phyloP scores from a whole-genome alignment of 2,888 invertebrate species.

The Ecliptopera silaceata region DNA sequence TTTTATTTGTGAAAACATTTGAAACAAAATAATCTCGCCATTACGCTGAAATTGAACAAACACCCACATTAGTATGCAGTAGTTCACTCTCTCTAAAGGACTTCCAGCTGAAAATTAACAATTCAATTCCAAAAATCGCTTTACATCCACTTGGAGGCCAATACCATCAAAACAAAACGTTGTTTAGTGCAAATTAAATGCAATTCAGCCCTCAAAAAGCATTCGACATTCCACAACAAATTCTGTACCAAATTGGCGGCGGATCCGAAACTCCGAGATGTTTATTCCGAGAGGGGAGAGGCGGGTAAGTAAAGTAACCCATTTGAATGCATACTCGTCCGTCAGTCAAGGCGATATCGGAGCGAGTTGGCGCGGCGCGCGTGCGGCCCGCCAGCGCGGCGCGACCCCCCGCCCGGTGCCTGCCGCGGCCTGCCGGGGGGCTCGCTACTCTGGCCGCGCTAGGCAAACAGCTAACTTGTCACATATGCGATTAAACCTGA shows the following conservation, averaged over 20 bases:
- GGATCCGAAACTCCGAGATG: constrained; percentile 66
- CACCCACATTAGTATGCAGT: constrained; percentile 37
- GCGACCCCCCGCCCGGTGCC: constrained; percentile 49
- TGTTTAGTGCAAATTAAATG: constrained; percentile 81
- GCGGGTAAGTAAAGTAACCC: constrained; percentile 85
- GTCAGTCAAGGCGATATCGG: constrained; percentile 87
- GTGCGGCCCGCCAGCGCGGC: constrained; percentile 52
- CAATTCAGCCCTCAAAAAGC: constrained; percentile 79
- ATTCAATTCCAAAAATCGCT: constrained; percentile 42
- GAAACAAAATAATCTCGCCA: constrained; percentile 33
- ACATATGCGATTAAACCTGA: constrained; percentile 81
- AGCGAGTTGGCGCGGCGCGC: constrained; percentile 67
- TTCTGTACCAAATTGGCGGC: constrained; percentile 77
- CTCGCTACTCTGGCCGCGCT: constrained; percentile 55
- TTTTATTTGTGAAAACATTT: constrained; percentile 31
- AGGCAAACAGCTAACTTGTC: constrained; percentile 78
- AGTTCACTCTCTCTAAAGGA: constrained; percentile 37
- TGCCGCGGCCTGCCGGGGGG: constrained; percentile 36
- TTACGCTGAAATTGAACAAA: constrained; percentile 36
- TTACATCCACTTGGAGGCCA: constrained; percentile 47
- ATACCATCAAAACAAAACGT: constrained; percentile 64
- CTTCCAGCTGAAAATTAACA: constrained; percentile 37
- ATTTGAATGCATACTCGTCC: constrained; percentile 90
- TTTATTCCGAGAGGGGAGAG: constrained; percentile 68
- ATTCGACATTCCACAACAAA: constrained; percentile 80